phyloP scores from a whole-genome alignment of 2,797 vertebrate species.

The Ataeniobius toweri region DNA sequence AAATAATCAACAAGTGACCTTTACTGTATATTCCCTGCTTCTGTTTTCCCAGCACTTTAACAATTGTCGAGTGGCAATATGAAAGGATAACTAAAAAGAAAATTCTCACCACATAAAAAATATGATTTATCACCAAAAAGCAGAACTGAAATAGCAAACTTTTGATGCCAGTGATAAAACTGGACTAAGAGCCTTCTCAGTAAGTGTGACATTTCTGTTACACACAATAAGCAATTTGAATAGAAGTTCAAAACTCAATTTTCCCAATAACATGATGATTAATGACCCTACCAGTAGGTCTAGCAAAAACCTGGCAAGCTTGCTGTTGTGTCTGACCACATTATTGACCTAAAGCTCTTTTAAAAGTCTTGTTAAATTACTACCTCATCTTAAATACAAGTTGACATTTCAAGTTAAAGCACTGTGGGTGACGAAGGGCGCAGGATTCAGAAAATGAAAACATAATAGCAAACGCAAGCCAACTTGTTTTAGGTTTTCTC shows the following conservation, averaged over 20 bases:
- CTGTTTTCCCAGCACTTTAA: no score
- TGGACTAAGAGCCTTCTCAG: constrained; percentile 1
- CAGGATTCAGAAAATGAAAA: not conserved
- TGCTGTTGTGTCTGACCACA: not conserved
- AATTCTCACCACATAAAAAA: no score
- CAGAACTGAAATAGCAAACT: not conserved
- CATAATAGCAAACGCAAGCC: not conserved
- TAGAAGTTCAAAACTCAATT: constrained; percentile 1
- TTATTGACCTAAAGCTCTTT: constrained; percentile 3
- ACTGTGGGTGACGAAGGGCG: not conserved
- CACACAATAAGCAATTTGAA: not conserved
- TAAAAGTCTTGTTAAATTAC: not conserved
- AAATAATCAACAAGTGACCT: no score
- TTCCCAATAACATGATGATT: constrained; percentile 14
- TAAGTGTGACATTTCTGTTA: constrained; percentile 10
- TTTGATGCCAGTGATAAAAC: constrained; percentile 1
- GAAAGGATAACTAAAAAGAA: no score
- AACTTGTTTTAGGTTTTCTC: not conserved
- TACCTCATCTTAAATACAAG: not conserved
- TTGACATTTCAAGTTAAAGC: not conserved
- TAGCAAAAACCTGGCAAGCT: not conserved
- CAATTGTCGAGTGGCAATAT: no score
- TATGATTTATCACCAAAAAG: not conserved
- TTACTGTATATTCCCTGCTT: no score
- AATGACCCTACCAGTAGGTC: not conserved